Evolutionary conservation across 1,140 invertebrate species (phyloP).

Genomic region (Solen grandis): DNA sequence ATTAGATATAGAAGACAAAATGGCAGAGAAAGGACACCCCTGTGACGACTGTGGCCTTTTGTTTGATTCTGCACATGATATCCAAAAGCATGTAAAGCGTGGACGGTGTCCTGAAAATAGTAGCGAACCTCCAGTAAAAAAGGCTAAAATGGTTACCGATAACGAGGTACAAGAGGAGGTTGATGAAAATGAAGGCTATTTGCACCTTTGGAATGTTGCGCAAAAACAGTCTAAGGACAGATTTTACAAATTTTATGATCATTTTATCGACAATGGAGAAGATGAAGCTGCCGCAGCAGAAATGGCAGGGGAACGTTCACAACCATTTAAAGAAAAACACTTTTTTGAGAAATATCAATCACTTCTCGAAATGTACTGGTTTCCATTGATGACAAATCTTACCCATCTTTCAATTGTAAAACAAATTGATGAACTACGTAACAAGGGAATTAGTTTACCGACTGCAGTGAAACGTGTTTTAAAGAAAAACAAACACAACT

Average conservation of each 20-base stretch:
- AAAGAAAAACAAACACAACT: neutral
- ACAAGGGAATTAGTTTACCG: neutral
- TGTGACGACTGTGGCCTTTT: constrained; percentile 6
- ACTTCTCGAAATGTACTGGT: constrained; percentile 31
- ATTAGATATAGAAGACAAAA: neutral
- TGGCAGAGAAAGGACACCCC: neutral
- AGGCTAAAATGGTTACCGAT: no score
- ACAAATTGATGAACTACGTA: constrained; percentile 2
- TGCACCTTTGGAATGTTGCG: constrained; percentile 4
- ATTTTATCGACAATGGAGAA: constrained; percentile 24
- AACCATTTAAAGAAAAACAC: constrained; percentile 17
- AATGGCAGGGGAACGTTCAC: constrained; percentile 11
- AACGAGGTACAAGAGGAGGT: neutral
- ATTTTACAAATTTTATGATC: constrained; percentile 28
- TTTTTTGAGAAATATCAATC: constrained; percentile 22
- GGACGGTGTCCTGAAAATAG: constrained; percentile 16
- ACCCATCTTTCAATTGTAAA: no score
- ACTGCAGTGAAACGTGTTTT: constrained; percentile 1
- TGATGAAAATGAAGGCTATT: neutral
- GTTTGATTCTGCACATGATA: constrained; percentile 1
- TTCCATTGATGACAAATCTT: constrained; percentile 21
- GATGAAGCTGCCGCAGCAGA: constrained; percentile 1
- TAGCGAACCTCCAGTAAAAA: no score
- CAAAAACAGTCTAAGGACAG: constrained; percentile 7
- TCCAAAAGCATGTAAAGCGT: constrained; percentile 5